These are phyloP conservation scores for Caenorhabditis sp. DNA, from an alignment of 2,888 invertebrate species.

Conservation along the genomic window DNA sequence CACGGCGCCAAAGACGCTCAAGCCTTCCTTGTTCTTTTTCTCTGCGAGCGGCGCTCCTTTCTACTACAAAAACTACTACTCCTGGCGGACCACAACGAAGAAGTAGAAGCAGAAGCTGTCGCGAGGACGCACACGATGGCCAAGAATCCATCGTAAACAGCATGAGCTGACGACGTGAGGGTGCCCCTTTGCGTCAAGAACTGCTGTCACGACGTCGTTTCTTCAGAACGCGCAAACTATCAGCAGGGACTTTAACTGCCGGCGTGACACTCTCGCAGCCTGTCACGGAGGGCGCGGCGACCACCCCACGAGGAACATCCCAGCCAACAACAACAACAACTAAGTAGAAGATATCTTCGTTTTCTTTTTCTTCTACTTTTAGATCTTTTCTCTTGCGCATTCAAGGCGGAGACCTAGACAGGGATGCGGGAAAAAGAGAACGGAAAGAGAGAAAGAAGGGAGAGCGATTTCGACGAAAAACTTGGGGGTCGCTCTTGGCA, in stretches of 20 bases:
- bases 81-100: slow-evolving; percentile 18
- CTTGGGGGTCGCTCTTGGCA: slow-evolving; percentile 58
- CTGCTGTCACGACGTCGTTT: slow-evolving; percentile 9
- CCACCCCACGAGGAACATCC: slow-evolving; percentile 54
- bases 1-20: slow-evolving; percentile 53
- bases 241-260: slow-evolving; percentile 24
- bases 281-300: slow-evolving; percentile 57
- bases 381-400: slow-evolving; percentile 13
- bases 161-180: slow-evolving; percentile 46
- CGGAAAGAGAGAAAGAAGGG: slow-evolving; percentile 10
- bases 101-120: slow-evolving; percentile 20
- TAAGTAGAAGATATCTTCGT: slow-evolving; percentile 32
- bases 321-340: slow-evolving; percentile 55
- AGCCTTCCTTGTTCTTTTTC: slow-evolving; percentile 15
- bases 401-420: slow-evolving; percentile 48
- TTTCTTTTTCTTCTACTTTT: slow-evolving; percentile 26
- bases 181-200: slow-evolving; percentile 49
- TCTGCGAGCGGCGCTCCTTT: slow-evolving; percentile 44
- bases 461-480: slow-evolving; percentile 46
- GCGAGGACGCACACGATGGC: slow-evolving; percentile 16
- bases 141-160: slow-evolving; percentile 53
- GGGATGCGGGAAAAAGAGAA: slow-evolving; percentile 51
- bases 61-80: slow-evolving; percentile 19
- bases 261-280: slow-evolving; percentile 45
- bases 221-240: slow-evolving; percentile 46